Evolutionary conservation across 2,888 invertebrate genomes (phyloP).

Genomic region (Coelopa pilipes): DNA sequence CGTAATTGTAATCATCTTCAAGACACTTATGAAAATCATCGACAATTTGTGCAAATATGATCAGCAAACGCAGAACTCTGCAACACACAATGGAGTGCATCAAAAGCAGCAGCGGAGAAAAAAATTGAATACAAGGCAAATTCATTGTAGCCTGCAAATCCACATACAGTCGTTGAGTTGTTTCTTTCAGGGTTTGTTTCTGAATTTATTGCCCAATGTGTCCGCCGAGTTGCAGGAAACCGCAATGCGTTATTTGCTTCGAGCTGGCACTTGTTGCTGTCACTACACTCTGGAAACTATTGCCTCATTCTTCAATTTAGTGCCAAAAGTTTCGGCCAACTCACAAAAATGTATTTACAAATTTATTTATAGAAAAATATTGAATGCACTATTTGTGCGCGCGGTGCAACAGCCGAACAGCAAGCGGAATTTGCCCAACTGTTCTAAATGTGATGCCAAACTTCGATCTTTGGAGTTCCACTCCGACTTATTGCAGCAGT

Average conservation of each 20-base stretch:
- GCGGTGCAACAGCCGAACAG: conserved; percentile 17
- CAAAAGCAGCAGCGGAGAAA: conserved; percentile 42
- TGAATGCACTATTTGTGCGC: conserved; percentile 57
- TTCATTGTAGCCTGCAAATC: conserved; percentile 51
- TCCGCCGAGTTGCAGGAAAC: conserved; percentile 54
- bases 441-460: conserved; percentile 59
- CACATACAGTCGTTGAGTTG: conserved; percentile 54
- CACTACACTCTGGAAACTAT: conserved; percentile 58
- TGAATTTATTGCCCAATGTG: conserved; percentile 54
- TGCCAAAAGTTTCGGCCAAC: conserved; percentile 47
- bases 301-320: conserved; percentile 52
- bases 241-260: conserved; percentile 56
- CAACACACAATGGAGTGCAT: conserved; percentile 38
- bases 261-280: conserved; percentile 63
- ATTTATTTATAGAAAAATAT: conserved; percentile 58
- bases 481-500: conserved; percentile 52
- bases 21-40: conserved; percentile 55
- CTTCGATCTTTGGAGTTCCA: conserved; percentile 59
- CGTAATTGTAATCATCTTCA: conserved; percentile 47
- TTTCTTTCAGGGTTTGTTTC: conserved; percentile 60
- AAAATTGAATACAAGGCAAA: conserved; percentile 50
- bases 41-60: conserved; percentile 58
- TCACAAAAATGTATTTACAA: conserved; percentile 60
- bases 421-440: conserved; percentile 44
- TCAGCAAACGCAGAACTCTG: conserved; percentile 42